Evolutionary conservation across 2,888 invertebrate genomes (phyloP).

Genomic region (Pristionchus japonicus): DNA sequence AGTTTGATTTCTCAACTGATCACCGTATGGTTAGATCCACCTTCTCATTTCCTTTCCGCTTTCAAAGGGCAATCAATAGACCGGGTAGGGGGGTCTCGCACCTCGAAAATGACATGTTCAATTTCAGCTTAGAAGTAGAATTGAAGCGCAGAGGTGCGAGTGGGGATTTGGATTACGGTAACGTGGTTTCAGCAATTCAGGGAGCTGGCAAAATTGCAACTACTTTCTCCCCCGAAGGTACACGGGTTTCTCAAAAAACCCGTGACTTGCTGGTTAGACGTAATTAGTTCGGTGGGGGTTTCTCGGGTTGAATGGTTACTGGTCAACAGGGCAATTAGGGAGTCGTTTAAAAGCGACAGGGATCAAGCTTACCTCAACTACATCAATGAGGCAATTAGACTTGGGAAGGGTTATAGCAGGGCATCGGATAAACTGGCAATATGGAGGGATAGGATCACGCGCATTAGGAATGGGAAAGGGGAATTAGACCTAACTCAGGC

Average conservation of each 20-base stretch:
- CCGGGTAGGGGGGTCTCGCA: no score
- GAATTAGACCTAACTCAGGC: no score
- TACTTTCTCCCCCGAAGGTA: not conserved
- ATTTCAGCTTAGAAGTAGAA: no score
- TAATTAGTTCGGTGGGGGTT: not conserved
- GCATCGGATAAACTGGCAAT: not conserved
- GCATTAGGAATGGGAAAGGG: not conserved
- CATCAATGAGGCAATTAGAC: not conserved
- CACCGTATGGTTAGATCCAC: not conserved
- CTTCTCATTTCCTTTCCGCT: not conserved
- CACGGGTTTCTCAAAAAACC: not conserved
- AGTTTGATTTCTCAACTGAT: not conserved
- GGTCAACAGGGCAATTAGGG: constrained; percentile 5
- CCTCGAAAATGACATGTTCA: no score
- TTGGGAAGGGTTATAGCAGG: not conserved
- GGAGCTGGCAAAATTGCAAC: constrained; percentile 1
- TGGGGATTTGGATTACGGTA: not conserved
- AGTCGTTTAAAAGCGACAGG: not conserved
- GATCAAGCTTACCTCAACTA: not conserved
- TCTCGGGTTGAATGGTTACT: no score
- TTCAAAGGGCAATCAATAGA: no score
- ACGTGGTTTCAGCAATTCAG: not conserved
- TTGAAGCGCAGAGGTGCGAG: not conserved
- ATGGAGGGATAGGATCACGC: not conserved
- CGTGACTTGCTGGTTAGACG: not conserved